Conservation (phyloP, 2,113 vertebrate genomes). For the Saccopteryx leptura region DNA sequence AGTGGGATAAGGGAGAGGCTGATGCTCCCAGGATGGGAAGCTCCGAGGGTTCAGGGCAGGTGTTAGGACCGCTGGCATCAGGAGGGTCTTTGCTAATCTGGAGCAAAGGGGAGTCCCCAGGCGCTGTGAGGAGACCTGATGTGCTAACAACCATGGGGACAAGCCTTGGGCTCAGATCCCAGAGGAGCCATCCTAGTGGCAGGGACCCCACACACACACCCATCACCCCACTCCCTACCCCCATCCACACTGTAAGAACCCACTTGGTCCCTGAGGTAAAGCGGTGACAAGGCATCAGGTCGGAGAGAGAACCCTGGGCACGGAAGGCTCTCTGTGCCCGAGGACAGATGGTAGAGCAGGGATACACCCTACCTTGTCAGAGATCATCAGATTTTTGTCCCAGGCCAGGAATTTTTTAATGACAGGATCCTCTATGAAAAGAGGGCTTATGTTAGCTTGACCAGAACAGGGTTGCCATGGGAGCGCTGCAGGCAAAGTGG, state of each 20-base stretch:
- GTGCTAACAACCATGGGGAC: neutral
- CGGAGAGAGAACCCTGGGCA: neutral
- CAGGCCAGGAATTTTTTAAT: conserved; percentile 70
- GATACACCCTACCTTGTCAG: conserved; percentile 63
- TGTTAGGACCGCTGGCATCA: neutral
- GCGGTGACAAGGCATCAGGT: neutral
- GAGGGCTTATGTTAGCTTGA: neutral
- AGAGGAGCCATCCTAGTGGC: neutral
- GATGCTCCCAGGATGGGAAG: neutral
- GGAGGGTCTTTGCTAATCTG: neutral
- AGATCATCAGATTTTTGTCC: conserved; percentile 48
- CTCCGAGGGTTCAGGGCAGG: neutral
- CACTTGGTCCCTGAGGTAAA: fast-evolving
- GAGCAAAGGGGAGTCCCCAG: neutral
- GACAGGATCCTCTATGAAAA: conserved; percentile 70
- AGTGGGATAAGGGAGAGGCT: fast-evolving
- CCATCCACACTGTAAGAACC: neutral
- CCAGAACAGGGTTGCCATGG: fast-evolving
- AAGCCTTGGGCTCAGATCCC: neutral
- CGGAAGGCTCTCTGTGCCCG: fast-evolving
- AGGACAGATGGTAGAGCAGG: neutral
- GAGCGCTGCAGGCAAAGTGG: neutral
- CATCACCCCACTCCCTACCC: no score
- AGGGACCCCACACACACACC: neutral
- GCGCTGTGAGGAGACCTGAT: neutral